Base-by-base conservation (phyloP, 1,140 invertebrate genomes). In the Zaprionus lachaisei region DNA sequence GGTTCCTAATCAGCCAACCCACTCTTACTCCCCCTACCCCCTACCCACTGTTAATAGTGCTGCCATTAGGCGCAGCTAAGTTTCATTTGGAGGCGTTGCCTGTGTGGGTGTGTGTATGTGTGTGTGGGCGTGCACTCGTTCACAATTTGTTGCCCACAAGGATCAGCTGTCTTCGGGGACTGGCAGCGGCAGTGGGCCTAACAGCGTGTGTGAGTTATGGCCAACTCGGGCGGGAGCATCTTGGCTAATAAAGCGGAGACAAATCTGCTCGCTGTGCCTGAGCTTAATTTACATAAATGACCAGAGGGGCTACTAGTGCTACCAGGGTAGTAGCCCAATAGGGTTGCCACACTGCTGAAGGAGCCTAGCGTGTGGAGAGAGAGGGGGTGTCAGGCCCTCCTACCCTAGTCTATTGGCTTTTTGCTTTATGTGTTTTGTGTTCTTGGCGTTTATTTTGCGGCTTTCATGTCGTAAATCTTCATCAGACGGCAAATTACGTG, bases 401-500 rank as follows among this genome's bases (percentile, higher is more conserved):
- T 41, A 31, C 69, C 31, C 51, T 51, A 61, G 56, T 77, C 70
- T 77, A 68, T 80, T 80, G 80, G 73, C 61, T 70, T 77, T 80
- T 82, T 72, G 81, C 67, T 77, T 83, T 83, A 64, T 83, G 69
- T 83, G 79, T 67, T 72, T 62, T 66, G 60, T 84, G 63, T 72
- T 63, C 71, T 83, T 64, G 83, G 84, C 81, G 81, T 87, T 83
- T 87, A 84, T 87, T 84, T 84, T 89, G 84, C 55, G 85, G 85
- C 85, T 90, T 89, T 85, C 79, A 80, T 81, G 85, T 89, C 81
- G 85, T 89, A 89, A 89, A 89, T 89, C 85, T 89, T 90, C 85
- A 89, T 89, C 84, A 89, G 84, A 90, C 84, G 81, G 84, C 84
- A 89, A 89, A 89, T 89, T 89, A 89, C 84, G 84, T 89, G 84